These are phyloP conservation scores for Leuctra nigra DNA, from an alignment of 2,888 invertebrate species.

Conservation along the genomic window DNA sequence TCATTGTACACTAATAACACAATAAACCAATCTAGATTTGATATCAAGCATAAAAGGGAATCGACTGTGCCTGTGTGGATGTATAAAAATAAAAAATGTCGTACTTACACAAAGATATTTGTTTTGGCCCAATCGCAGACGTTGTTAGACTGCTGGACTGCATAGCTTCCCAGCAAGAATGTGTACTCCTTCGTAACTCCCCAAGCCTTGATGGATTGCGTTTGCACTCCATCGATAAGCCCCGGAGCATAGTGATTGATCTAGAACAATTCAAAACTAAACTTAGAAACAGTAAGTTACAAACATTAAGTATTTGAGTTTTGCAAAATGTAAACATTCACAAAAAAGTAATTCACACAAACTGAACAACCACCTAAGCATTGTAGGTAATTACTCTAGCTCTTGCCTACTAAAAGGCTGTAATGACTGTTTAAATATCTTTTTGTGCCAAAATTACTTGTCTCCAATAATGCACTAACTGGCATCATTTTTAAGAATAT, in stretches of 20 bases:
- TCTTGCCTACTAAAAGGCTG: no score
- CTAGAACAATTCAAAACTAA: slow-evolving; percentile 42
- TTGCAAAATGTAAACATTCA: background rate
- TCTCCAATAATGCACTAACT: no score
- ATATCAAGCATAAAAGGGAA: background rate
- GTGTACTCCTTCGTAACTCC: slow-evolving; percentile 37
- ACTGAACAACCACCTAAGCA: background rate
- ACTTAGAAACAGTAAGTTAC: background rate
- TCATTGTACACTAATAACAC: no score
- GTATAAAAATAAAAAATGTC: no score
- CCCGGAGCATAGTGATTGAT: slow-evolving; percentile 68
- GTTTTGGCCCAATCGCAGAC: slow-evolving; percentile 46
- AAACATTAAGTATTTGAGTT: background rate
- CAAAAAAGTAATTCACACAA: background rate
- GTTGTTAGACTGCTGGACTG: slow-evolving; percentile 46
- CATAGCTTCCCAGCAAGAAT: slow-evolving; percentile 38
- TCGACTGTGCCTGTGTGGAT: no score
- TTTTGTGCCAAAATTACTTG: no score
- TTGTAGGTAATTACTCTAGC: no score
- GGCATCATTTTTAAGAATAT: no score
- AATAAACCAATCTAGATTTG: no score
- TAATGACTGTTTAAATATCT: no score
- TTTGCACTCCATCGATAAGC: slow-evolving; percentile 54
- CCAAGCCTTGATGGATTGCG: slow-evolving; percentile 43
- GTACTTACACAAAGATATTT: slow-evolving; percentile 75